Percentiles rank a stretch among this genome's conserved stretches.
Conservation (phyloP, 1,140 invertebrate species). For the Aphaenogaster ashmeadi region DNA sequence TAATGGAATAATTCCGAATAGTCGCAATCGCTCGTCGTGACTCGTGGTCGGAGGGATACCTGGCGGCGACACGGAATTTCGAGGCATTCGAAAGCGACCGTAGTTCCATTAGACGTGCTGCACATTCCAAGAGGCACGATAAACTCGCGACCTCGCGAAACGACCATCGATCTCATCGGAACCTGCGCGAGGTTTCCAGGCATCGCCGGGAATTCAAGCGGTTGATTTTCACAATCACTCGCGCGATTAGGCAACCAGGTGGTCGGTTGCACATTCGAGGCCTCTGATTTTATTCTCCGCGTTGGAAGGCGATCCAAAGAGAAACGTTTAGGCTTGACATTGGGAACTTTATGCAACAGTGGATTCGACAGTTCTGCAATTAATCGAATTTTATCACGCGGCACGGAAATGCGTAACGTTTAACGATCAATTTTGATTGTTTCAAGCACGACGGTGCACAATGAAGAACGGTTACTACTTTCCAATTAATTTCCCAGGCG, state of each 20-base stretch:
- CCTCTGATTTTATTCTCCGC: background rate
- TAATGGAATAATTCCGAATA: slow-evolving; percentile 35
- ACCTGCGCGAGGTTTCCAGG: slow-evolving; percentile 16
- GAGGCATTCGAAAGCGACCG: slow-evolving; percentile 59
- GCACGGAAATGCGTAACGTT: background rate
- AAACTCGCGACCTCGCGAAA: slow-evolving; percentile 64
- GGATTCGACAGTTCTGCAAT: background rate
- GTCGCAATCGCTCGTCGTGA: slow-evolving; percentile 6
- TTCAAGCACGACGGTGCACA: background rate
- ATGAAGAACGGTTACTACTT: slow-evolving; percentile 17
- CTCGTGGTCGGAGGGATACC: slow-evolving; percentile 35
- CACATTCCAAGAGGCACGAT: slow-evolving; percentile 61
- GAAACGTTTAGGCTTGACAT: background rate
- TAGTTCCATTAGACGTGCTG: slow-evolving; percentile 59
- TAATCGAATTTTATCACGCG: background rate
- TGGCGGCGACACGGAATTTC: slow-evolving; percentile 52
- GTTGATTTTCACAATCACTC: slow-evolving; percentile 25
- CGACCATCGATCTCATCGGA: slow-evolving; percentile 47
- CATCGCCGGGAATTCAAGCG: slow-evolving; percentile 33
- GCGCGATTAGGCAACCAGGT: slow-evolving; percentile 17
- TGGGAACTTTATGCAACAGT: background rate
- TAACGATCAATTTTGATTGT: background rate
- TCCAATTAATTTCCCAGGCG: slow-evolving; percentile 25
- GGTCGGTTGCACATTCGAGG: background rate
- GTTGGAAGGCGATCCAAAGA: background rate